These are phyloP conservation scores for Hypercompe scribonia DNA, from an alignment of 2,888 invertebrate species.

Conservation along the genomic window DNA sequence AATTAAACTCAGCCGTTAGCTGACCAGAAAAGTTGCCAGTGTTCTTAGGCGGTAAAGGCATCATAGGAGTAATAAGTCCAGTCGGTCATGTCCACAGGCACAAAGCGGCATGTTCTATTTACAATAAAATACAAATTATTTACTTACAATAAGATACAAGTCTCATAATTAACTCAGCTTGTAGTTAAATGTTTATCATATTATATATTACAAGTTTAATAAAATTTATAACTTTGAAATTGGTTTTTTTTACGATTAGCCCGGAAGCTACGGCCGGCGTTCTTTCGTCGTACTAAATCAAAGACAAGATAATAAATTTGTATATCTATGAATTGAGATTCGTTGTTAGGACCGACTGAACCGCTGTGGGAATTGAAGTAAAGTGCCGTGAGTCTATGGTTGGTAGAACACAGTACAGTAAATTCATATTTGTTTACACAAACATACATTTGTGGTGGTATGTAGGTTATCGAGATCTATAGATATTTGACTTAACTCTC, in stretches of 20 bases:
- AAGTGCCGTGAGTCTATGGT: neutral
- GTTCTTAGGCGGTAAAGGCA: neutral
- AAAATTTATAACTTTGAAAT: constrained; percentile 9
- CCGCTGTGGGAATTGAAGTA: neutral
- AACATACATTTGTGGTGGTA: neutral
- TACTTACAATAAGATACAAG: constrained; percentile 4
- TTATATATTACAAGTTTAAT: constrained; percentile 4
- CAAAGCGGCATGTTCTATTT: neutral
- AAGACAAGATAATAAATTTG: neutral
- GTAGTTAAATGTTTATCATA: neutral
- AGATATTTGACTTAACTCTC: neutral
- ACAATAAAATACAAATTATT: constrained; percentile 10
- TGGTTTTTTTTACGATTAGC: constrained; percentile 14
- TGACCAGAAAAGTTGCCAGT: too few relatives aligned
- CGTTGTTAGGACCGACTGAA: neutral
- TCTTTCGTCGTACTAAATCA: neutral
- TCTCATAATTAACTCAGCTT: neutral
- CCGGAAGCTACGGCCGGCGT: constrained; percentile 1
- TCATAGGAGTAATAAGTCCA: neutral
- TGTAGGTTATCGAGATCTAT: neutral
- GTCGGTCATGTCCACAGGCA: neutral
- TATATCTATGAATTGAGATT: neutral
- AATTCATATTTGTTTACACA: neutral
- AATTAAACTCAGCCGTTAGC: too few relatives aligned
- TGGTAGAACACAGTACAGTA: neutral